Conservation (phyloP, 2,888 invertebrate species). For the Nezara viridula region DNA sequence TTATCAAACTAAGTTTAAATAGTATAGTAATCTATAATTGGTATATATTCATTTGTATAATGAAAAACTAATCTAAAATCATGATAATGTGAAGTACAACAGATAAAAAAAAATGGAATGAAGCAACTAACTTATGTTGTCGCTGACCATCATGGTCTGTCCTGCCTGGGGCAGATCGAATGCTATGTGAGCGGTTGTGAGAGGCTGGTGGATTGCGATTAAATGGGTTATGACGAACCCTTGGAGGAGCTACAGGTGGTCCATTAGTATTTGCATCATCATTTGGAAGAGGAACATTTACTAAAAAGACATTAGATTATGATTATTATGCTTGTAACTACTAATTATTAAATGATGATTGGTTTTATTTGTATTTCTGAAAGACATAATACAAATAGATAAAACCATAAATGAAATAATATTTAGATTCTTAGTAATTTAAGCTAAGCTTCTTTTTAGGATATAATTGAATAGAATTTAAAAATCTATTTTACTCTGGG, state of each 20-base stretch:
- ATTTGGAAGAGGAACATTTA: conserved; percentile 64
- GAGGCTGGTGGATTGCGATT: conserved; percentile 70
- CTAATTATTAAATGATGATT: background rate
- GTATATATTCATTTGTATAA: background rate
- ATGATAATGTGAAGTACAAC: background rate
- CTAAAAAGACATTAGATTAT: conserved; percentile 58
- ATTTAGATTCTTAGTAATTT: background rate
- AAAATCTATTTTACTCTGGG: too few species aligned
- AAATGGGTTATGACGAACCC: conserved; percentile 87
- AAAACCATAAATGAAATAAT: background rate
- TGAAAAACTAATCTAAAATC: background rate
- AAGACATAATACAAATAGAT: background rate
- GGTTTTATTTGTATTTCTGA: background rate
- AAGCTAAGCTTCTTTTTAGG: background rate
- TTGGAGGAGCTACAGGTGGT: conserved; percentile 82
- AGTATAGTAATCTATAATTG: too few species aligned
- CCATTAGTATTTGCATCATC: conserved; percentile 60
- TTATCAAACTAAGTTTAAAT: background rate
- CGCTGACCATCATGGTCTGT: conserved; percentile 60
- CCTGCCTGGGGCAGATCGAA: conserved; percentile 61
- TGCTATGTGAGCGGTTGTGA: conserved; percentile 72
- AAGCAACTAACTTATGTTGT: conserved; percentile 58
- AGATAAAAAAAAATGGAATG: background rate
- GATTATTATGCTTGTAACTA: background rate
- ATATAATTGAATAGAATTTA: too few species aligned